Conservation (phyloP, 2,113 vertebrate genomes). For the Reinhardtius hippoglossoides region DNA sequence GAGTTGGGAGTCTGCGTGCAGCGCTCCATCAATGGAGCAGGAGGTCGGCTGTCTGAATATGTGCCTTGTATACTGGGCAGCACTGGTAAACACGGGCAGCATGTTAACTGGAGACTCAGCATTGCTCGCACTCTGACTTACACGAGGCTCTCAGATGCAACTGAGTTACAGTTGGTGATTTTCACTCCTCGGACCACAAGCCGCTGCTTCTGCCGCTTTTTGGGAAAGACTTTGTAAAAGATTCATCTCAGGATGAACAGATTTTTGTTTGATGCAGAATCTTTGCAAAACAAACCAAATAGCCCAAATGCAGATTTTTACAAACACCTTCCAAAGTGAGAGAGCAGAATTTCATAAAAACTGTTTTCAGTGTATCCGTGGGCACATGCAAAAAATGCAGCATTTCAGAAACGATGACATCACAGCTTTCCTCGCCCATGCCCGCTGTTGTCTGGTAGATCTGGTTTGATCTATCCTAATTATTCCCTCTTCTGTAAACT, state of each 20-base stretch:
- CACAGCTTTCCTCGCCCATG: too few species aligned
- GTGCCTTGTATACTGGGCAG: constrained; percentile 65
- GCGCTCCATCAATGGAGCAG: constrained; percentile 49
- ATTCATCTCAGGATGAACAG: too few species aligned
- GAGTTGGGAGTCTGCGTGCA: constrained; percentile 55
- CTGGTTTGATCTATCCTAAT: too few species aligned
- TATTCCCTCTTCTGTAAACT: neutral
- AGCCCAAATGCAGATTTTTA: too few species aligned
- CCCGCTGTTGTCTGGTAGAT: too few species aligned
- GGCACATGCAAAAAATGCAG: too few species aligned
- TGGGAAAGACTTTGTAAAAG: neutral
- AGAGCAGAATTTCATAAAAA: too few species aligned
- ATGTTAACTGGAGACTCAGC: constrained; percentile 67
- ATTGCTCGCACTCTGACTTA: constrained; percentile 5
- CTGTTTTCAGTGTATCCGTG: too few species aligned
- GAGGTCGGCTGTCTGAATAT: constrained; percentile 65
- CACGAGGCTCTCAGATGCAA: constrained; percentile 3
- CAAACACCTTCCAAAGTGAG: too few species aligned
- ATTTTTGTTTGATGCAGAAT: neutral
- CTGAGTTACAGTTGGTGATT: neutral
- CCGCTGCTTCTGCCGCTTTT: neutral
- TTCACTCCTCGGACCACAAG: too few species aligned
- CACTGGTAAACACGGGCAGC: constrained; percentile 65
- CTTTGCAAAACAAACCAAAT: too few species aligned
- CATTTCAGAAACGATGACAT: too few species aligned